A percentile compares a stretch with the other conserved stretches of the same genome.
Evolutionary conservation across 92 coral and sea anemone genomes (phyloP).

Genomic region (Porites lobata): DNA sequence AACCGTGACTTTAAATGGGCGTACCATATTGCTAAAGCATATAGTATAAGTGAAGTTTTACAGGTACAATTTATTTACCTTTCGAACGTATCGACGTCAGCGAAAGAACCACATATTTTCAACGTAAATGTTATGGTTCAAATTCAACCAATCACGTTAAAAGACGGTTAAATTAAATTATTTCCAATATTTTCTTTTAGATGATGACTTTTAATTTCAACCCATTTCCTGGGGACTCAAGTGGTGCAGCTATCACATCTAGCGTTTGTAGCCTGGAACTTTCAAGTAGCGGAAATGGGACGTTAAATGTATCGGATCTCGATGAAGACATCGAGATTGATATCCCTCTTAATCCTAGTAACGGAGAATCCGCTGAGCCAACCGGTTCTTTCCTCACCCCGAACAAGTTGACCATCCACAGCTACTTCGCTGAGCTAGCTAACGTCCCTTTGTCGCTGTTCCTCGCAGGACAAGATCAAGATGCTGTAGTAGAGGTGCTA

Average conservation of each 20-base stretch:
- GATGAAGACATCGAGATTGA: neutral
- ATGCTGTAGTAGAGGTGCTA: neutral
- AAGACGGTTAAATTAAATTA: no score
- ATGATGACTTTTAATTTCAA: conserved; percentile 1
- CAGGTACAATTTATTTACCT: no score
- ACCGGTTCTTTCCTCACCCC: neutral
- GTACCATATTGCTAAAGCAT: no score
- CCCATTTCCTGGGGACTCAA: neutral
- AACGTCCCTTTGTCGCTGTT: neutral
- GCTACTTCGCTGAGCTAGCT: neutral
- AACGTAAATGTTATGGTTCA: no score
- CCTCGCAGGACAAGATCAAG: neutral
- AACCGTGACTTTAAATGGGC: no score
- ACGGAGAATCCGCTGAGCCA: neutral
- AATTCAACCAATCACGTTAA: no score
- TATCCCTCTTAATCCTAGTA: neutral
- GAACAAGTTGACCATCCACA: neutral
- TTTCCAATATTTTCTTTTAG: neutral
- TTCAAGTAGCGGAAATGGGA: neutral
- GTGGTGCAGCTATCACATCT: neutral
- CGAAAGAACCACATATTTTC: no score
- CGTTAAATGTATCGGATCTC: neutral
- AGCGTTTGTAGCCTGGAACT: conserved; percentile 6
- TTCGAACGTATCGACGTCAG: no score
- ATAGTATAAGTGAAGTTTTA: no score